Evolutionary conservation across 2,797 vertebrate species (phyloP), one percentile per base, ranked within the genome.

Genomic region (Poeciliopsis infans): DNA sequence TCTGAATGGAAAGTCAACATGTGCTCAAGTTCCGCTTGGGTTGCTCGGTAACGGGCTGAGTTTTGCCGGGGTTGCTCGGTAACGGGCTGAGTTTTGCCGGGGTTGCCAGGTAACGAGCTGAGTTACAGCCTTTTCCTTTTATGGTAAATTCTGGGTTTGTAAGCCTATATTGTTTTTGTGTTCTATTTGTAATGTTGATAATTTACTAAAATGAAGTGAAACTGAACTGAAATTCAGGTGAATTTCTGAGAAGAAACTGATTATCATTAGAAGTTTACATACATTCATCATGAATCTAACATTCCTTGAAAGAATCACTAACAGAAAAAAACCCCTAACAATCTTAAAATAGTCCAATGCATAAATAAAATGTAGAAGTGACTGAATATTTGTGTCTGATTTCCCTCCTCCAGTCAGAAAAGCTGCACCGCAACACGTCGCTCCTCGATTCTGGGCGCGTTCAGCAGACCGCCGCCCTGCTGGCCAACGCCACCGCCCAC

Each of bases 401-500:
- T 36, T 69, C 45, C 36, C 45, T 55, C 8, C 45, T 74, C 8
- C 85, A 98, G 97, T 96, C 96, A 0, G 97, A 98, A 53, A 95
- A 91, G 79, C 81, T 99, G 68, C 92, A 88, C n/a, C 92, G 85
- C 13, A 98, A 99, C 0, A 91, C 94, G 0, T 97, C 97, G 0
- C 79, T 90, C 46, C 91, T 98, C 87, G 96, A 97, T 75, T 92
- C 96, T 0, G 94, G 94, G 10, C 95, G 90, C 23, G 96, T 96
- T 0, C 96, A 95, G 89, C 94, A 93, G 11, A 95, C 93, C 13
- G 97, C 96, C 0, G 93, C 96, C 82, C 93, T 96, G 80, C 93
- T 99, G 91, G 95, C 95, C 84, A 97, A 98, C 0, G 97, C 97
- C 61, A 98, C 96, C 0, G 78, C 85, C 43, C 95, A 95, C 92